Evolutionary conservation across 2,888 invertebrate genomes (phyloP), one percentile per base, ranked within the genome.

Genomic region (Torymus aiolomorphi): DNA sequence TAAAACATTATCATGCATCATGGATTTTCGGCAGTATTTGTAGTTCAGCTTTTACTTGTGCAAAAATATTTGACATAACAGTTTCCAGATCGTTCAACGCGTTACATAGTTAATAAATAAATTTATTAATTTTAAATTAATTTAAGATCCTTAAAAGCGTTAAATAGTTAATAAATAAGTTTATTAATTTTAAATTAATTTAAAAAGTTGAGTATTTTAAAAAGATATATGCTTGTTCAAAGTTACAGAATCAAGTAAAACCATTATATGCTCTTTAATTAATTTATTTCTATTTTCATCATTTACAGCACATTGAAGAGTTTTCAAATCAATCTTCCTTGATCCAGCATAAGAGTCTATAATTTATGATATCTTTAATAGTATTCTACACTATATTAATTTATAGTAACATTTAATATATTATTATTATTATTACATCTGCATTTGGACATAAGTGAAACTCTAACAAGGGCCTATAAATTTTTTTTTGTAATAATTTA

Each of bases 381-480:
- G 56, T 90, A 0, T 96, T 96, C 95, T 96, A 91, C 56, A 91
- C 90, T 31, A 31, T 31, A 2, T 31, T 31, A 31, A 31, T 81
- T 80, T 62, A 42, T 31, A 69, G 49, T 49, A 8, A 10, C 12
- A 12, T 31, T n/a, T 61, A 72, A 24, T 49, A 13, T n/a, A n/a
- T n/a, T n/a, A n/a, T n/a, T 11, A 51, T 61, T 54, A 24, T 49
- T 54, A 52, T 85, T 91, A 97, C 96, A 93, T 98, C 98, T n/a
- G 98, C 98, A 90, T 95, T 96, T 1, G 93, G 91, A 73, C 93
- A 92, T 12, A 93, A 91, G 81, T 95, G 93, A 97, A 97, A 97
- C 83, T 96, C 94, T 70, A 98, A 90, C 86, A 73, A 94, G 85
- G 72, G 89, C 91, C 92, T 93, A 85, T 51, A 18, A 80, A 83